phyloP scores from a whole-genome alignment of 1,140 invertebrate genomes.

The Meloidogyne hapla region DNA sequence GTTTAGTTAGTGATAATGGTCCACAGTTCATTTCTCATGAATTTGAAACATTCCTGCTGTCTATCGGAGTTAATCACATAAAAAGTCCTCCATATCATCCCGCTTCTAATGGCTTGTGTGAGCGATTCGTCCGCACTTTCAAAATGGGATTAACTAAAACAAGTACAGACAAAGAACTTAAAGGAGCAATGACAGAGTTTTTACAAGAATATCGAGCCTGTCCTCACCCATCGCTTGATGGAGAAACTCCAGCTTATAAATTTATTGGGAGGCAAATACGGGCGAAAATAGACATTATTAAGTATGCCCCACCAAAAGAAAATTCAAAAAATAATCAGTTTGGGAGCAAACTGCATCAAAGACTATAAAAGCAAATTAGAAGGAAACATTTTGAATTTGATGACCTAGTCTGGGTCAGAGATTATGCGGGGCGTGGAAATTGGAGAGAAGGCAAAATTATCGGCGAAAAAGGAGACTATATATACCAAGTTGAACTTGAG shows the following conservation, averaged over 20 bases:
- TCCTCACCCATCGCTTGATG: too few relatives aligned
- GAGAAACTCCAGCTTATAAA: too few relatives aligned
- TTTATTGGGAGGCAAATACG: neutral
- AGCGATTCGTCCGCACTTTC: too few relatives aligned
- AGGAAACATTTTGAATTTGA: neutral
- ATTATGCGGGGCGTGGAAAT: neutral
- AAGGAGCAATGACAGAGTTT: too few relatives aligned
- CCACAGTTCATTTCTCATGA: constrained; percentile 58
- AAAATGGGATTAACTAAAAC: too few relatives aligned
- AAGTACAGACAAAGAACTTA: too few relatives aligned
- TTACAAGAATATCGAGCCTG: too few relatives aligned
- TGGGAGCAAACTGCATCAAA: too few relatives aligned
- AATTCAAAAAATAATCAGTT: neutral
- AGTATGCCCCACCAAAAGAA: too few relatives aligned
- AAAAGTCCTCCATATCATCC: constrained; percentile 55
- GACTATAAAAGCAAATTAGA: neutral
- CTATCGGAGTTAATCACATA: constrained; percentile 46
- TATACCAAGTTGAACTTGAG: neutral
- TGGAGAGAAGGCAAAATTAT: neutral
- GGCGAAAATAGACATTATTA: neutral
- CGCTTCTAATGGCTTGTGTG: constrained; percentile 48
- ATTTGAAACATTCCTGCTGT: constrained; percentile 55
- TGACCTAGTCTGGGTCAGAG: constrained; percentile 1
- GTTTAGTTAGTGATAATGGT: constrained; percentile 63
- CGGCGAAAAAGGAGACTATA: neutral